Conservation (phyloP, 2,797 vertebrate genomes). For the Neomorphus geoffroyi region DNA sequence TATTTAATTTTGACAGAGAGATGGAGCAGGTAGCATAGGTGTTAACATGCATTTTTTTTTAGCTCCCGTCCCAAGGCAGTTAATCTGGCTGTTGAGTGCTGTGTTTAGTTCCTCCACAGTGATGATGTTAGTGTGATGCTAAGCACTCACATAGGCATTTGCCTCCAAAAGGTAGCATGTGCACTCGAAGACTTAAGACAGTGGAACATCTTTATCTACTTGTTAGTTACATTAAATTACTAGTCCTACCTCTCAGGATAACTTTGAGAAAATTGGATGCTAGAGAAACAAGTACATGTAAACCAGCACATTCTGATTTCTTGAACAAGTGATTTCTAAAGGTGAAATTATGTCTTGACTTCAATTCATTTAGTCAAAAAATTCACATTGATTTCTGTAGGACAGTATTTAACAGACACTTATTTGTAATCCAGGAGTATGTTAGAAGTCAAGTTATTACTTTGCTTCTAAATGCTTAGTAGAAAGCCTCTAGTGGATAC, state of each 20-base stretch:
- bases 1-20: not conserved
- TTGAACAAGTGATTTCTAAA: not conserved
- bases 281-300: not conserved
- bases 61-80: not conserved
- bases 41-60: too few species aligned
- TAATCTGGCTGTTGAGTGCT: not conserved
- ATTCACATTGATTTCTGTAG: not conserved
- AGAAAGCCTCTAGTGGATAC: not conserved
- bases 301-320: not conserved
- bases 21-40: not conserved
- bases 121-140: not conserved
- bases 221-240: not conserved
- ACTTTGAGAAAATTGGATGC: not conserved
- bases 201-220: not conserved
- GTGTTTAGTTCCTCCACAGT: not conserved
- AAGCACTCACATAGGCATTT: not conserved
- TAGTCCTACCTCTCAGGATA: not conserved
- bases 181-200: not conserved
- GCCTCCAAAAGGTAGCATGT: not conserved
- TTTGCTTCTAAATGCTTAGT: not conserved
- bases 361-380: not conserved
- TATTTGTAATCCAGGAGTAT: not conserved
- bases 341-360: not conserved
- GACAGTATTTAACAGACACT: not conserved
- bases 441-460: not conserved